Base-by-base conservation (phyloP, 2,797 vertebrate species). In the Liasis olivaceus region DNA sequence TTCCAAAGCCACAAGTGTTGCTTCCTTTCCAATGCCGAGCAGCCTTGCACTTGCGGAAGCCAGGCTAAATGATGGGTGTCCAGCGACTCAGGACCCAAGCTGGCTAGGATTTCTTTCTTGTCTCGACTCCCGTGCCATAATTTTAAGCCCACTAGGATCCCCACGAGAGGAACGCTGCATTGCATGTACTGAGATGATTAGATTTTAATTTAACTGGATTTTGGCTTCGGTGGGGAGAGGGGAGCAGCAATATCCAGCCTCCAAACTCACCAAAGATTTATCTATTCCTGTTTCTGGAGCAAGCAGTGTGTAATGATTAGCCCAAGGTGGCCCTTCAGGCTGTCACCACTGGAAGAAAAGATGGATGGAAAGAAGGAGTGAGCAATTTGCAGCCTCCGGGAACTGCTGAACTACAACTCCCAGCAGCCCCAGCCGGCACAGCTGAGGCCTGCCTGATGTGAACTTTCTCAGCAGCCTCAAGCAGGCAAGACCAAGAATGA, bases 191-290 rank as follows among this genome's bases (percentile, higher is more conserved):
- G 17, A 89, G 56, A 26, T 4, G 24, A 28, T 24, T 3, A 1
- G 13, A 86, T 89, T 47, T 84, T 26, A 81, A 58, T 85, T 81
- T 42, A 36, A 58, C 72, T 14, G 62, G 51, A n/a, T 64, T 17
- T 60, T 31, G 85, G 54, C 62, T 13, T 12, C 4, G 24, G 5
- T 0, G 1, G 36, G 5, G 3, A 5, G 22, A 1, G 36, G 13
- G 3, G 1, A 3, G 2, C 7, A 1, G 31, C 1, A 4, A 56
- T 9, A 12, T 20, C 20, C 13, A n/a, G 20, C 28, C 13, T 31
- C 11, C 5, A 51, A 36, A 24, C n/a, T 60, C 15, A 2, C 2
- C 47, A 3, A 1, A 7, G 51, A 3, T 54, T 13, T n/a, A 47
- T 72, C 17, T 54, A 5, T 26, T 4, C 6, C 14, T 9, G 28